Percentiles rank a stretch among this genome's conserved stretches.
Evolutionary conservation across 2,797 vertebrate genomes (phyloP).

Genomic region (Cheracebus regulus): DNA sequence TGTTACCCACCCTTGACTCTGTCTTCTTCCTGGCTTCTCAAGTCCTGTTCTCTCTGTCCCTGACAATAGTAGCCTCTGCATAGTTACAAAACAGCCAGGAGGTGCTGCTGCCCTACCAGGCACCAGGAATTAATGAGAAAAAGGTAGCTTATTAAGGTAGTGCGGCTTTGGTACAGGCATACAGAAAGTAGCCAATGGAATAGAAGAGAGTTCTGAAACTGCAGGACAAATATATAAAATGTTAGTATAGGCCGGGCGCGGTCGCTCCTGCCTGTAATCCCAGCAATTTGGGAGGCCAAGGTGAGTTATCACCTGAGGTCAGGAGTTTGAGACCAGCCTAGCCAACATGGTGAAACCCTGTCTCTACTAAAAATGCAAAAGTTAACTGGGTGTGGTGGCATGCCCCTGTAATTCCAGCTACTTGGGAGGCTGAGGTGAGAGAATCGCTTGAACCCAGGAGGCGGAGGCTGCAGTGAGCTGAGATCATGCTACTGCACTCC

Average conservation of each 20-base stretch:
- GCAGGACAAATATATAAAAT: neutral
- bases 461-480: neutral
- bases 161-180: neutral
- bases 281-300: neutral
- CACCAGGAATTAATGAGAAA: conserved; percentile 7
- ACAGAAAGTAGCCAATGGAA: neutral
- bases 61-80: conserved; percentile 22
- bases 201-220: conserved; percentile 16
- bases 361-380: neutral
- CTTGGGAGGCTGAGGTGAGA: neutral
- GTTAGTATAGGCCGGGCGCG: neutral
- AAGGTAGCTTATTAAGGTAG: neutral
- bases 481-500: neutral
- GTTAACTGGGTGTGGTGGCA: neutral
- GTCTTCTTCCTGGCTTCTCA: conserved; percentile 6
- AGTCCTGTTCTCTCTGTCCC: neutral
- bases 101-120: neutral
- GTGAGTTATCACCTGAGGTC: neutral
- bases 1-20: neutral
- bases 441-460: neutral
- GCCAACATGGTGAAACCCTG: neutral
- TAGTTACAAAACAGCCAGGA: conserved; percentile 12
- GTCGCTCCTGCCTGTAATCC: neutral
- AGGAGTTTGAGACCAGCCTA: neutral
- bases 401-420: neutral